Conservation (phyloP, 2,888 invertebrate genomes). For the Lumbricus terrestris region DNA sequence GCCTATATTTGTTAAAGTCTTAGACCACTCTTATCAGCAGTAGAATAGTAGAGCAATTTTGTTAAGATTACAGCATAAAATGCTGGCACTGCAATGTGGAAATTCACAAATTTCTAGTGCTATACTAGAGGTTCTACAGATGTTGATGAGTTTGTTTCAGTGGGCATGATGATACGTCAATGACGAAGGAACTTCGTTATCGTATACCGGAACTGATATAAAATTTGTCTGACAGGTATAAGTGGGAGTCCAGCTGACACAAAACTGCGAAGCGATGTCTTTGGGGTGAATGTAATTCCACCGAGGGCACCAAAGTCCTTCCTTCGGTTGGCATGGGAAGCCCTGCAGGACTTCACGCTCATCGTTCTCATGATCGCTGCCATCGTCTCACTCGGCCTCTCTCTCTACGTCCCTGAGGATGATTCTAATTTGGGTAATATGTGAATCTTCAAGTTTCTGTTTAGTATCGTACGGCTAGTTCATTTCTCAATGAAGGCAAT, state of each 20-base stretch:
- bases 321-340: conserved; percentile 97
- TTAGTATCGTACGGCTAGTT: not conserved
- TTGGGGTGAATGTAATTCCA: conserved; percentile 97
- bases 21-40: too few species aligned
- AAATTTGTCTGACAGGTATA: conserved; percentile 69
- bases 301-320: conserved; percentile 99
- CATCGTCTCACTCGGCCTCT: conserved; percentile 93
- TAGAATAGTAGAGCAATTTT: too few species aligned
- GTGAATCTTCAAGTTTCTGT: not conserved
- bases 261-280: conserved; percentile 89
- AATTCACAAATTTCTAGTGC: too few species aligned
- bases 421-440: not conserved
- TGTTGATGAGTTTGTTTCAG: too few species aligned
- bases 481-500: too few species aligned
- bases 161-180: too few species aligned
- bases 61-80: too few species aligned
- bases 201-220: not conserved
- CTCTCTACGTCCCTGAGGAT: conserved; percentile 60
- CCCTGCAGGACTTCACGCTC: conserved; percentile 96
- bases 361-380: conserved; percentile 98
- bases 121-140: too few species aligned
- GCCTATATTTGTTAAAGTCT: too few species aligned
- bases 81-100: too few species aligned
- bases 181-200: too few species aligned
- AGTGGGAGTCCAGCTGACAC: conserved; percentile 85